A percentile compares a stretch with the other conserved stretches of the same genome.
phyloP scores from a whole-genome alignment of 2,888 invertebrate species.

The Bombylius major region DNA sequence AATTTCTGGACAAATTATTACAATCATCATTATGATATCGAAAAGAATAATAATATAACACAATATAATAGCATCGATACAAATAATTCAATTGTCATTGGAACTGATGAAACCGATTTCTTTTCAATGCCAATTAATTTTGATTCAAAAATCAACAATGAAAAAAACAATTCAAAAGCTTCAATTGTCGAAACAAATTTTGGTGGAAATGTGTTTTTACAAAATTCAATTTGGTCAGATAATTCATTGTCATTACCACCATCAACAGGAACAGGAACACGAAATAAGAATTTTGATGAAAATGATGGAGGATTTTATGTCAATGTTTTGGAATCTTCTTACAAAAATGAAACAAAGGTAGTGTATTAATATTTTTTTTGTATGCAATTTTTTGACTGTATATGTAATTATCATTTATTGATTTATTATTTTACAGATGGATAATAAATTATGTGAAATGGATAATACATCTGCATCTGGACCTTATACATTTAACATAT shows the following conservation, averaged over 20 bases:
- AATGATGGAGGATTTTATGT: constrained; percentile 25
- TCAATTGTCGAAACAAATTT: too few species aligned
- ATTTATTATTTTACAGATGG: constrained; percentile 6
- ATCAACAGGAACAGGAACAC: too few species aligned
- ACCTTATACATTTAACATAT: constrained; percentile 16
- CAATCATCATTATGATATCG: constrained; percentile 22
- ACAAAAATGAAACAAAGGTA: constrained; percentile 12
- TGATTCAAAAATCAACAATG: constrained; percentile 4
- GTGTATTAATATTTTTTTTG: too few species aligned
- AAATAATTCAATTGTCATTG: constrained; percentile 5
- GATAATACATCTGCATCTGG: constrained; percentile 8
- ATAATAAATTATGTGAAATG: constrained; percentile 2
- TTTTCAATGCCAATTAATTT: constrained; percentile 22
- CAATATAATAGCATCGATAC: background rate
- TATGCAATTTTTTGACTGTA: too few species aligned
- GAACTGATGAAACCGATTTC: constrained; percentile 14
- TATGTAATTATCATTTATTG: too few species aligned
- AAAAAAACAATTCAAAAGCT: too few species aligned
- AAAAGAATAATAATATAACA: constrained; percentile 10
- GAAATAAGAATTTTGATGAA: constrained; percentile 21
- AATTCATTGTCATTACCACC: constrained; percentile 9
- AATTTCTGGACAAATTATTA: constrained; percentile 28
- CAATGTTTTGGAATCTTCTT: constrained; percentile 22
- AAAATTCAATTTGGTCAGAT: constrained; percentile 43
- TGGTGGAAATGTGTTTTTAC: constrained; percentile 37